Evolutionary conservation across 2,113 vertebrate species (phyloP).

Genomic region (Sinocyclocheilus anophthalmus): DNA sequence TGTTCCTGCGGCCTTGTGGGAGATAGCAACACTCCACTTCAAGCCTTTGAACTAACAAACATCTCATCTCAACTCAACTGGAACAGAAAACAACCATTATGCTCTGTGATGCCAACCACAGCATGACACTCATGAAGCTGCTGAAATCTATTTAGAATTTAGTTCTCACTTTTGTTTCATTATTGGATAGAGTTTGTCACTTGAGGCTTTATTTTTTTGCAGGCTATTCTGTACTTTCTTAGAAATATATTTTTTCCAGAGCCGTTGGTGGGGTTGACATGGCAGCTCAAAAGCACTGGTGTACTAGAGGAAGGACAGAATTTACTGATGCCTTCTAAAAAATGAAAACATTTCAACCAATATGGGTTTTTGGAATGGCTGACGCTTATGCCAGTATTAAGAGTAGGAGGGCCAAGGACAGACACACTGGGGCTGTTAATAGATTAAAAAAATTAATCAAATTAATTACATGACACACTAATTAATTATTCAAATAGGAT

Average conservation of each 20-base stretch:
- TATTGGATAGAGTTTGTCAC: slow-evolving; percentile 1
- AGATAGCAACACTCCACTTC: slow-evolving; percentile 62
- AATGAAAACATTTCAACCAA: not conserved
- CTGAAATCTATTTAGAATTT: slow-evolving; percentile 69
- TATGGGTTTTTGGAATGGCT: not conserved
- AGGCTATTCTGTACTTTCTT: not conserved
- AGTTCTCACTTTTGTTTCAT: not conserved
- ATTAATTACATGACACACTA: not conserved
- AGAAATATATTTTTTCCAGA: not conserved
- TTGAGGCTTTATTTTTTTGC: not conserved
- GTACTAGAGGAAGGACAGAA: not conserved
- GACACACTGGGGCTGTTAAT: not conserved
- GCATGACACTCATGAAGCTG: slow-evolving; percentile 65
- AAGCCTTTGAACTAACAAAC: slow-evolving; percentile 73
- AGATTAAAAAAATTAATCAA: not conserved
- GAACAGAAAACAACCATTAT: slow-evolving; percentile 67
- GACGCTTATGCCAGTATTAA: not conserved
- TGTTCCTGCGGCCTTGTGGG: slow-evolving; percentile 59
- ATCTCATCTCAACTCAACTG: slow-evolving; percentile 60
- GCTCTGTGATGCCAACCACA: slow-evolving; percentile 72
- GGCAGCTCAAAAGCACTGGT: too few relatives aligned
- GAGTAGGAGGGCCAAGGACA: not conserved
- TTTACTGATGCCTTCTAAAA: not conserved
- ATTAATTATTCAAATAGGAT: slow-evolving; percentile 8
- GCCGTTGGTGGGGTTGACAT: not conserved